These are phyloP conservation scores for Poecilia gillii DNA, from an alignment of 2,797 vertebrate species.

Conservation along the genomic window DNA sequence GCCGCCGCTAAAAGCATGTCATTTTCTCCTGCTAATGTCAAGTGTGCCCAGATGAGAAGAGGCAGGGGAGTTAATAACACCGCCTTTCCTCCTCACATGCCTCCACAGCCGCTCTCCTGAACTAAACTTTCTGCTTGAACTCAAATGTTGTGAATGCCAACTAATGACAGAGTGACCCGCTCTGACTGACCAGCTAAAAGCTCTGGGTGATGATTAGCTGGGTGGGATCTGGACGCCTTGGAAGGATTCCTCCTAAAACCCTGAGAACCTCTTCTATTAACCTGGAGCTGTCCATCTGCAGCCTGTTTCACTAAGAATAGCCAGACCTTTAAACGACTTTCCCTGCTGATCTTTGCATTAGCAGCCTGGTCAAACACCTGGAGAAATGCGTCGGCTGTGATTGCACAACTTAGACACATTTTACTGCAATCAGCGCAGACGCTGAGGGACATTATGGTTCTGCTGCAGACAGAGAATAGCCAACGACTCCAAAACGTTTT, in stretches of 20 bases:
- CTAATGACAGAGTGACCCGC: slow-evolving; percentile 48
- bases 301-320: slow-evolving; percentile 1
- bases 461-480: background rate
- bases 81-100: slow-evolving; percentile 35
- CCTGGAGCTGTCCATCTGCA: slow-evolving; percentile 4
- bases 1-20: slow-evolving; percentile 74
- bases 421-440: slow-evolving; percentile 13
- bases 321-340: slow-evolving; percentile 6
- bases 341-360: slow-evolving; percentile 28
- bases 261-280: background rate
- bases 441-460: background rate
- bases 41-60: slow-evolving; percentile 70
- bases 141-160: slow-evolving; percentile 14
- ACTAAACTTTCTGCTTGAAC: slow-evolving; percentile 52
- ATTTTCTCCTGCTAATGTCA: slow-evolving; percentile 78
- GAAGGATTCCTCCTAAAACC: background rate
- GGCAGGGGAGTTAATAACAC: slow-evolving; percentile 68
- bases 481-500: background rate
- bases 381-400: slow-evolving; percentile 18
- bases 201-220: slow-evolving; percentile 16
- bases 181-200: slow-evolving; percentile 30
- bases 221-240: background rate
- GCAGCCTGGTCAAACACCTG: slow-evolving; percentile 22
- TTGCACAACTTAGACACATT: slow-evolving; percentile 23
- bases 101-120: slow-evolving; percentile 27